Base-by-base conservation (phyloP, 2,888 invertebrate species). In the Eupithecia subumbrata region DNA sequence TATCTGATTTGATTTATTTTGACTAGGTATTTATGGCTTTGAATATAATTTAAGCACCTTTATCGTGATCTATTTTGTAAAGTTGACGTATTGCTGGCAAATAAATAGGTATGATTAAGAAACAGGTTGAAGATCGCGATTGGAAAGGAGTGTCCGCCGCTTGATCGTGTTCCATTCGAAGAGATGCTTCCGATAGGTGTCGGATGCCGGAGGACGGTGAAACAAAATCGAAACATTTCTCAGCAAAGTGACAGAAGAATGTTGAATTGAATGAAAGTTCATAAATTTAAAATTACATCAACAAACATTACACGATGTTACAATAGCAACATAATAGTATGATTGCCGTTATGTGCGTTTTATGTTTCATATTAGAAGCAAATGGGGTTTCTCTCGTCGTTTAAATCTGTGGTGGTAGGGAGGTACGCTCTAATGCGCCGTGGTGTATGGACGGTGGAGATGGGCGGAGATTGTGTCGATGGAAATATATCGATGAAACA, bases 301-400 rank as follows among this genome's bases (percentile, higher is more conserved):
- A 71, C 52, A 56, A 70, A 71, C 75, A 75, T 77, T 73, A 77
- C 70, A 69, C 30, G 25, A n/a, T 64, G 70, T 74, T 70, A 74
- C 74, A 75, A 71, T 71, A 43, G 64, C 64, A 52, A 52, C 63
- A 22, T 73, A 70, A 69, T 45, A 69, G 66, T 70, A 71, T 45
- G 37, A 77, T 77, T 70, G 70, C 67, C 48, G 72, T 77, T 72
- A 74, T 72, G 77, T 43, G 63, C 43, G 73, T 73, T 77, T 75
- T 77, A 71, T 75, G 77, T 75, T 64, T 77, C 37, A 69, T 73
- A 75, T 72, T 77, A 71, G 48, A 75, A 71, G 63, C 56, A 75
- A 77, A 77, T 75, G 75, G 70, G 77, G 86, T 87, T 88, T 88
- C 88, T 86, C 89, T 85, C 79, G 82, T 83, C 76, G 80, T 84